These are phyloP conservation scores for Plectropomus leopardus DNA, from an alignment of 2,113 vertebrate genomes.

Conservation along the genomic window DNA sequence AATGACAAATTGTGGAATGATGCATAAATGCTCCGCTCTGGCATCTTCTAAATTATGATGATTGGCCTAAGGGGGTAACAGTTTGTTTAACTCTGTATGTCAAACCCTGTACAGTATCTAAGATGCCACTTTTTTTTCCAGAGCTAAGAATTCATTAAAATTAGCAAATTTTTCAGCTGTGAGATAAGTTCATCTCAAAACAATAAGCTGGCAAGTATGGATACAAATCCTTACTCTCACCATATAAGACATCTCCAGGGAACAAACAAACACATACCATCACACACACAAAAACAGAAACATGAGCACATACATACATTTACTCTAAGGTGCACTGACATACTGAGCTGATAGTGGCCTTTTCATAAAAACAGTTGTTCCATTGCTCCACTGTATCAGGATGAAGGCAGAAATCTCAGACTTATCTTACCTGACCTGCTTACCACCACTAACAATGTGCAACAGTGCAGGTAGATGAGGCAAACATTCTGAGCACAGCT, in stretches of 20 bases:
- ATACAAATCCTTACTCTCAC: neutral
- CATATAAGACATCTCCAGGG: neutral
- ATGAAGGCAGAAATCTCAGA: neutral
- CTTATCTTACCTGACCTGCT: neutral
- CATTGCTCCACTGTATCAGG: neutral
- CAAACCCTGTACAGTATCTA: neutral
- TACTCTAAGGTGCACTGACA: neutral
- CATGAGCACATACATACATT: neutral
- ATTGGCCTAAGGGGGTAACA: constrained; percentile 3
- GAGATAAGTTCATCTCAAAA: neutral
- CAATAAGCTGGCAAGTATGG: too few relatives aligned
- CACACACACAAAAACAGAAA: neutral
- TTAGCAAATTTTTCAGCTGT: neutral
- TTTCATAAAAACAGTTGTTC: neutral
- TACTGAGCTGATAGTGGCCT: neutral
- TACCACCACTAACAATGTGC: neutral
- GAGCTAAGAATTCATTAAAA: neutral
- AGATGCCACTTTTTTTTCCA: neutral
- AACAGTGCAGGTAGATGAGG: too few relatives aligned
- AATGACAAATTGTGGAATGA: constrained; percentile 53
- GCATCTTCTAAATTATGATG: constrained; percentile 17
- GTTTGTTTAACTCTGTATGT: constrained; percentile 17
- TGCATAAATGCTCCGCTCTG: constrained; percentile 16
- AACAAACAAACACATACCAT: neutral
- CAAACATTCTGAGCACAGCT: neutral